Conservation (phyloP, 2,888 invertebrate species). For the Lithophane semibrunnea region DNA sequence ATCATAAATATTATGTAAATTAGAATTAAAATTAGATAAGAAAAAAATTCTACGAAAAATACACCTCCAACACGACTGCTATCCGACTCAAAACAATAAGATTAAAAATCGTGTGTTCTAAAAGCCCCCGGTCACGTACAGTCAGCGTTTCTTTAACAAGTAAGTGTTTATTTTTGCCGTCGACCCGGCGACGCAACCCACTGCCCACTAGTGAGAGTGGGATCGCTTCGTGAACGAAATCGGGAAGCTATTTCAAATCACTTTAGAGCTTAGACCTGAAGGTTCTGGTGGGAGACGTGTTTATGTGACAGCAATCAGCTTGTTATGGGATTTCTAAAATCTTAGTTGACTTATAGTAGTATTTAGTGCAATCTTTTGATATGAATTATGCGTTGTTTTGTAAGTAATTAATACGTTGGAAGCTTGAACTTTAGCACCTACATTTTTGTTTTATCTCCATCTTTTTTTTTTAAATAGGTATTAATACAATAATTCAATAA, state of each 20-base stretch:
- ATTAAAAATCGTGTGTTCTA: slow-evolving; percentile 63
- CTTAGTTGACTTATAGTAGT: background rate
- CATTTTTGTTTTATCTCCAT: no score
- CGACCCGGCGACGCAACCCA: slow-evolving; percentile 61
- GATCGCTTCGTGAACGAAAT: slow-evolving; percentile 47
- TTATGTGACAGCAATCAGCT: slow-evolving; percentile 42
- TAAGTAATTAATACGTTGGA: background rate
- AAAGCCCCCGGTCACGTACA: slow-evolving; percentile 66
- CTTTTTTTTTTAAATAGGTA: no score
- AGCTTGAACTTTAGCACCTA: no score
- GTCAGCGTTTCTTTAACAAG: slow-evolving; percentile 82
- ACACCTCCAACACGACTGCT: background rate
- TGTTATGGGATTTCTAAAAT: background rate
- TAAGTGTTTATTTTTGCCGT: slow-evolving; percentile 79
- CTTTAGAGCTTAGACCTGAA: slow-evolving; percentile 44
- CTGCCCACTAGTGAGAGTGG: slow-evolving; percentile 47
- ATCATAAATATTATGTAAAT: no score
- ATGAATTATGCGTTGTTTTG: background rate
- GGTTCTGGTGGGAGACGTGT: slow-evolving; percentile 24
- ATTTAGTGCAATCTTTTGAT: background rate
- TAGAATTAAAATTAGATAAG: background rate
- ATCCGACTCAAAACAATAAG: slow-evolving; percentile 40
- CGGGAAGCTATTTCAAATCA: slow-evolving; percentile 60
- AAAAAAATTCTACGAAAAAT: background rate
- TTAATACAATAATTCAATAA: no score